Evolutionary conservation across 2,113 vertebrate species (phyloP).

Genomic region (Tichodroma muraria): DNA sequence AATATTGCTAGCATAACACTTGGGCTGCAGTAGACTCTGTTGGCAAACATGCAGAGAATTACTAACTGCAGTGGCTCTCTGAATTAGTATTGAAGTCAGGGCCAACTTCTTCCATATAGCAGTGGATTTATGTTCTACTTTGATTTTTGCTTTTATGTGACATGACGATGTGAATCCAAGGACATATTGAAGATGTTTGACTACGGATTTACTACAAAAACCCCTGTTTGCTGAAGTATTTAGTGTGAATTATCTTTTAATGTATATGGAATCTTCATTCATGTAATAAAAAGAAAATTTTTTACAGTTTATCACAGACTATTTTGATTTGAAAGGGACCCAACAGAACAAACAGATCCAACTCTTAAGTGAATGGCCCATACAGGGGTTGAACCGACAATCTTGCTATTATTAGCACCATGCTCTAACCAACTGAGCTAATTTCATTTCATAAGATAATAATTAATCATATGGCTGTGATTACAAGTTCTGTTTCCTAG

Average conservation of each 20-base stretch:
- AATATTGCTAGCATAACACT: neutral
- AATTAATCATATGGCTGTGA: neutral
- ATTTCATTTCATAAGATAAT: neutral
- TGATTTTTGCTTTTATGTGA: neutral
- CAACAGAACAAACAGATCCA: neutral
- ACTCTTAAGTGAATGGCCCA: neutral
- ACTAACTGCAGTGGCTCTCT: neutral
- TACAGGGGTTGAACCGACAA: neutral
- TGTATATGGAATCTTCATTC: neutral
- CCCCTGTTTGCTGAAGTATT: neutral
- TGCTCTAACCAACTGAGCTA: neutral
- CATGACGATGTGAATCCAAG: neutral
- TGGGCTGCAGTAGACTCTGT: neutral
- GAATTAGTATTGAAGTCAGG: neutral
- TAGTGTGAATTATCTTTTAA: neutral
- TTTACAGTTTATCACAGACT: neutral
- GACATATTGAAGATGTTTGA: neutral
- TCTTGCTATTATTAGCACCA: neutral
- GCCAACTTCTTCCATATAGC: fast-evolving
- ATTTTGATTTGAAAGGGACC: neutral
- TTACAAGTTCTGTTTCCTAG: neutral
- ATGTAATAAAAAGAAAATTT: neutral
- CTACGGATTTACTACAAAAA: neutral
- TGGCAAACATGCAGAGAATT: fast-evolving
- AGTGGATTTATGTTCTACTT: neutral